Conservation (phyloP, 2,113 vertebrate genomes). For the Rhabdornis inornatus region DNA sequence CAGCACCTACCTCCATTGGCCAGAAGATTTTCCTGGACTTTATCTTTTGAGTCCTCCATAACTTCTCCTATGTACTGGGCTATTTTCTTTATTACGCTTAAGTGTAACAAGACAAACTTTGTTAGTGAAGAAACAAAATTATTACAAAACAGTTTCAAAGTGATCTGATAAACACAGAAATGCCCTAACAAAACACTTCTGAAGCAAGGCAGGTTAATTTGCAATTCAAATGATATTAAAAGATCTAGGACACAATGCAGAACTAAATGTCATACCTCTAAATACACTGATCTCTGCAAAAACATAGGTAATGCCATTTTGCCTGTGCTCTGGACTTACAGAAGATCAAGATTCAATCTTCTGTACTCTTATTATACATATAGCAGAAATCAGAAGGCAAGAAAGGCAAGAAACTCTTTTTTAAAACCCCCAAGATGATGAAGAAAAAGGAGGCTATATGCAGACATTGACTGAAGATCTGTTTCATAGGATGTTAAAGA, state of each 20-base stretch:
- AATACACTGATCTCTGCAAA: not conserved
- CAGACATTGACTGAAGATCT: not conserved
- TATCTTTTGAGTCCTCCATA: constrained; percentile 87
- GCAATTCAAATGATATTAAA: not conserved
- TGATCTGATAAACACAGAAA: not conserved
- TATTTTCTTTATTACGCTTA: constrained; percentile 86
- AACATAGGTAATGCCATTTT: not conserved
- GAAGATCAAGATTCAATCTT: not conserved
- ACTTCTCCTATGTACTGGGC: constrained; percentile 88
- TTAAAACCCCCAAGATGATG: not conserved
- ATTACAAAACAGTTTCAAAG: not conserved
- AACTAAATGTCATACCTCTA: not conserved
- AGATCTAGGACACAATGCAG: not conserved
- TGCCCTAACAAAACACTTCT: not conserved
- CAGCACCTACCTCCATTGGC: constrained; percentile 85
- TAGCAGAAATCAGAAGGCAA: not conserved
- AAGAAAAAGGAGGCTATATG: not conserved
- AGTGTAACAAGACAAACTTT: not conserved
- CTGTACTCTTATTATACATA: not conserved
- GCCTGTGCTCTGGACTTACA: not conserved
- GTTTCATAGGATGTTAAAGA: not conserved
- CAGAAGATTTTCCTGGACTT: constrained; percentile 84
- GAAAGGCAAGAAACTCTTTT: not conserved
- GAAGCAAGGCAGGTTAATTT: not conserved
- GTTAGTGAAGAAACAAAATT: constrained; percentile 1